Evolutionary conservation across 2,113 vertebrate species (phyloP).

Genomic region (Clarias macrocephalus): DNA sequence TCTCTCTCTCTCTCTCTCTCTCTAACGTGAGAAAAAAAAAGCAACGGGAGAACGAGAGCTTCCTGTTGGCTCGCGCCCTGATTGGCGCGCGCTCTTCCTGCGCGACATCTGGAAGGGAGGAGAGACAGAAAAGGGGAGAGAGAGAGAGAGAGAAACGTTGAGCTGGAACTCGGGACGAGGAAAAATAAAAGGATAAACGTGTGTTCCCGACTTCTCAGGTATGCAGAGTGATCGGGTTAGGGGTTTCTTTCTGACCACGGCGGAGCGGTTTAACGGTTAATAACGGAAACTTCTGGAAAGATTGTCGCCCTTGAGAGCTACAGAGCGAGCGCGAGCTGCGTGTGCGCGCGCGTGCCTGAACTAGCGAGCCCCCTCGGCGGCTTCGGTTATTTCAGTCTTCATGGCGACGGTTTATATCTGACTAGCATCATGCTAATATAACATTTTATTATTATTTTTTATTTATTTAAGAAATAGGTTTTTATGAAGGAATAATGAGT

Average conservation of each 20-base stretch:
- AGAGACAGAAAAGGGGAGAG: conserved; percentile 25
- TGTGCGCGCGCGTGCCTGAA: background rate
- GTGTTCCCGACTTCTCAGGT: conserved; percentile 39
- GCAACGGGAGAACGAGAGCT: conserved; percentile 23
- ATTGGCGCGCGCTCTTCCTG: conserved; percentile 48
- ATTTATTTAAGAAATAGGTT: background rate
- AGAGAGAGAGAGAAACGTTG: conserved; percentile 31
- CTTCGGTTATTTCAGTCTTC: background rate
- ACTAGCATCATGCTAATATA: background rate
- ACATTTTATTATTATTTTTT: too few relatives aligned
- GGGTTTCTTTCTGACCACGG: background rate
- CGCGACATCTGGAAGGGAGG: conserved; percentile 56
- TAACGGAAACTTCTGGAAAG: background rate
- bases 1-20: background rate
- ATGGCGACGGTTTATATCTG: background rate
- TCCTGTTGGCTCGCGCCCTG: conserved; percentile 45
- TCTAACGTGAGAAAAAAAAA: conserved; percentile 6
- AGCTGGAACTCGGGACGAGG: too few relatives aligned
- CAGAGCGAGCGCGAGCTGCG: background rate
- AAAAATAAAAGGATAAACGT: background rate
- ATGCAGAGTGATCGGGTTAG: background rate
- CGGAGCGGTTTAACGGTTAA: background rate
- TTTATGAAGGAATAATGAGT: too few relatives aligned
- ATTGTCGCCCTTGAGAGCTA: background rate
- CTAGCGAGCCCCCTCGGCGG: background rate